These are phyloP conservation scores for Berghia stephanieae DNA, from an alignment of 1,140 invertebrate genomes.

Conservation along the genomic window DNA sequence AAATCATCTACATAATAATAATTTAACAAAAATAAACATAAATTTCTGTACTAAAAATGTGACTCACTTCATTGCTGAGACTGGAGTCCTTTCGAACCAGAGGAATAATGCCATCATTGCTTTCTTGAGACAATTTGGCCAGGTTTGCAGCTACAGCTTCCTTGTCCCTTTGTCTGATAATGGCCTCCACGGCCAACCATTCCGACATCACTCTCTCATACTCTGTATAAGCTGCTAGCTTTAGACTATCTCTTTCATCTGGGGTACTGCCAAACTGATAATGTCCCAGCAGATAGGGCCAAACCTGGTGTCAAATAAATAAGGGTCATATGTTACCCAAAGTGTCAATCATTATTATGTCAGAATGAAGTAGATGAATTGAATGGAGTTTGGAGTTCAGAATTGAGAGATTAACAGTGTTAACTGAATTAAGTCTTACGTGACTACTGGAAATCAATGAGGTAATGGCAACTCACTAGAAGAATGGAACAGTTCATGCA, in stretches of 20 bases:
- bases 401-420: too few relatives aligned
- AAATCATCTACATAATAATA: too few relatives aligned
- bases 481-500: too few relatives aligned
- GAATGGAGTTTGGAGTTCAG: too few relatives aligned
- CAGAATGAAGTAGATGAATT: neutral
- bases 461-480: too few relatives aligned
- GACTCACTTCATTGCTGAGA: conserved; percentile 72
- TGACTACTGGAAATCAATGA: too few relatives aligned
- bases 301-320: conserved; percentile 71
- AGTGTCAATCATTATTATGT: neutral
- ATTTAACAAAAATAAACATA: too few relatives aligned
- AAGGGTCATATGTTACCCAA: neutral
- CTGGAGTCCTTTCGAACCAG: conserved; percentile 66
- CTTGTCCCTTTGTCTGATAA: conserved; percentile 85
- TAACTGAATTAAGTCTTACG: too few relatives aligned
- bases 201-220: conserved; percentile 93
- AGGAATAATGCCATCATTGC: conserved; percentile 67
- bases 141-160: conserved; percentile 73
- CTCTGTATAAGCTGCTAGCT: conserved; percentile 74
- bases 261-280: conserved; percentile 81
- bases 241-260: conserved; percentile 76
- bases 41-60: conserved; percentile 5
- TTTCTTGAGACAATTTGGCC: conserved; percentile 71
- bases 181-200: conserved; percentile 92
- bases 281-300: conserved; percentile 90